Conservation (phyloP, 2,113 vertebrate species). For the Platysternon megacephalum region DNA sequence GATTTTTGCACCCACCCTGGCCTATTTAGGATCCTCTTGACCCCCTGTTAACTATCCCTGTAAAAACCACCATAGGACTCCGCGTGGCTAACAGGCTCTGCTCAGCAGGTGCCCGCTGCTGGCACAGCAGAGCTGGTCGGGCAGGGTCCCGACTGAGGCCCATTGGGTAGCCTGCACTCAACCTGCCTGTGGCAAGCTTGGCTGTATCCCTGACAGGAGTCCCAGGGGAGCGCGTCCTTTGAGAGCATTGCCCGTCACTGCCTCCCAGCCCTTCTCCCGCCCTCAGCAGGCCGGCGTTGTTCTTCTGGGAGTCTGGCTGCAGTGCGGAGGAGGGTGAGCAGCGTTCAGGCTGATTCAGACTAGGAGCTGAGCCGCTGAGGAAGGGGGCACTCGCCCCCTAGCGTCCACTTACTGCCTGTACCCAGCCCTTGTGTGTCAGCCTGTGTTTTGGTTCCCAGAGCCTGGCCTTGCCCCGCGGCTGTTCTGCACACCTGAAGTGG, state of each 20-base stretch:
- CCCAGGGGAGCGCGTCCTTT: background rate
- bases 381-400: background rate
- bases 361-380: background rate
- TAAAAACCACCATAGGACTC: background rate
- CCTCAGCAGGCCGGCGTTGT: background rate
- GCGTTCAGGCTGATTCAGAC: background rate
- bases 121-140: background rate
- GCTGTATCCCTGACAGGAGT: background rate
- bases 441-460: background rate
- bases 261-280: background rate
- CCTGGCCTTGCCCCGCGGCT: background rate
- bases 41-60: background rate
- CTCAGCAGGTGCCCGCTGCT: background rate
- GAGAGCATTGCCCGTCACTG: background rate
- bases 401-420: too few relatives aligned
- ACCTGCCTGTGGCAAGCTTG: background rate
- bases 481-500: background rate
- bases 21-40: background rate
- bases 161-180: too few relatives aligned
- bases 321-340: accelerated
- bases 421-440: background rate
- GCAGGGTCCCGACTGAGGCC: too few relatives aligned
- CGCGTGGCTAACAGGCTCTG: background rate
- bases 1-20: background rate
- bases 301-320: background rate